These are phyloP conservation scores for Fukomys damarensis DNA, from an alignment of 2,113 vertebrate genomes.

Conservation along the genomic window DNA sequence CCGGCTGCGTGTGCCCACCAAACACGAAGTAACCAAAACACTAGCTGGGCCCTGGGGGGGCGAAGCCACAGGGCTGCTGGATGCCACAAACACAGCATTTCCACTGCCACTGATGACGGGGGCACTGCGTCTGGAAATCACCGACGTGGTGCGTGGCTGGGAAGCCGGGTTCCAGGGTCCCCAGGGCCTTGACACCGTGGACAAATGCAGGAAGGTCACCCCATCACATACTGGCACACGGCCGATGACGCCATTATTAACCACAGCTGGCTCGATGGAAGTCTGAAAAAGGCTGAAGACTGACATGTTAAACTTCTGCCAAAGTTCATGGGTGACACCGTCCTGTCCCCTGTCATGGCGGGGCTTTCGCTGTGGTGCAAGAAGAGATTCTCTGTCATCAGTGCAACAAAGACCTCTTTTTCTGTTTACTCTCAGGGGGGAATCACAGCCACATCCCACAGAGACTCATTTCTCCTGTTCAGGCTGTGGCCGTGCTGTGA, in stretches of 20 bases:
- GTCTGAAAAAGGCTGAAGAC: not conserved
- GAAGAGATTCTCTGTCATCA: not conserved
- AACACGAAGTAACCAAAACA: not conserved
- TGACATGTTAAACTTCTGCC: not conserved
- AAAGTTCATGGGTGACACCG: not conserved
- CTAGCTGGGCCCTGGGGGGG: not conserved
- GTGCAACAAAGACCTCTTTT: not conserved
- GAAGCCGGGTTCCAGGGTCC: not conserved
- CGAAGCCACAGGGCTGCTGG: accelerated
- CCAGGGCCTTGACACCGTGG: not conserved
- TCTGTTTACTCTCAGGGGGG: not conserved
- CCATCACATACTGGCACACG: accelerated
- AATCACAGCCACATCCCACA: not conserved
- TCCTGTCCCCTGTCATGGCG: accelerated
- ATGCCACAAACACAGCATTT: not conserved
- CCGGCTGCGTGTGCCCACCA: not conserved
- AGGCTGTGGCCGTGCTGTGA: accelerated
- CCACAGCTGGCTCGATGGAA: not conserved
- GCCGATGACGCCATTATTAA: not conserved
- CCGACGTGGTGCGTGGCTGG: accelerated
- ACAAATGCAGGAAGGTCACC: not conserved
- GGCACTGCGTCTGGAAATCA: accelerated
- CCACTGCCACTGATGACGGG: accelerated
- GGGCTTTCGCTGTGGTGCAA: accelerated
- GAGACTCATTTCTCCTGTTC: not conserved